phyloP scores from a whole-genome alignment of 53 echinoderm and acorn worm species.

The Henricia sp. region DNA sequence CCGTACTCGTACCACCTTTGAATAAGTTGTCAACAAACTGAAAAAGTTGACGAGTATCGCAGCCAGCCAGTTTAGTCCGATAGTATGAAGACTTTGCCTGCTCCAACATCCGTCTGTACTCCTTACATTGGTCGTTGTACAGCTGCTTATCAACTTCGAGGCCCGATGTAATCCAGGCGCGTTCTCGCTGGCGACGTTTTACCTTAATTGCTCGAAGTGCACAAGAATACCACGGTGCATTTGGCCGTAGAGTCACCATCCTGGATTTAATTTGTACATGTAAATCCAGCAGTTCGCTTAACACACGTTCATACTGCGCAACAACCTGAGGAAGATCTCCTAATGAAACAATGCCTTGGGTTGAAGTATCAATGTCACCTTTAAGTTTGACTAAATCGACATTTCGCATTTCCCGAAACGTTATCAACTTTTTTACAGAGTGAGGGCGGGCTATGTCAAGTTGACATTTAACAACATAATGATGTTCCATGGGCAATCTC shows the following conservation, averaged over 20 bases:
- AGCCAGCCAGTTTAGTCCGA: conserved; percentile 14
- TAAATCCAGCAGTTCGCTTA: background rate
- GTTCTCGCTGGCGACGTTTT: background rate
- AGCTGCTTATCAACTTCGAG: conserved; percentile 11
- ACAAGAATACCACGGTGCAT: conserved; percentile 33
- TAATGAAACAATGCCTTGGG: background rate
- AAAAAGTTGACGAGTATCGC: conserved; percentile 17
- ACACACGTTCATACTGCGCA: conserved; percentile 3
- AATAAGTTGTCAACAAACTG: too few species aligned
- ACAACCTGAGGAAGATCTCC: background rate
- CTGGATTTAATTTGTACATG: conserved; percentile 9
- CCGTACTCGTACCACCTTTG: background rate
- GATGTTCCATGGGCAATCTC: conserved; percentile 7
- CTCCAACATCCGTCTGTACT: conserved; percentile 12
- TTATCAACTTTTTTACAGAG: conserved; percentile 1
- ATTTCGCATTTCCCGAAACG: background rate
- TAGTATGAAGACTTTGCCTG: conserved; percentile 16
- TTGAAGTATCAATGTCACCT: background rate
- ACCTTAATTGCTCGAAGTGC: background rate
- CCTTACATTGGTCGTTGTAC: background rate
- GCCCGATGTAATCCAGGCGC: conserved; percentile 2
- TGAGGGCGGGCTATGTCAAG: conserved; percentile 1
- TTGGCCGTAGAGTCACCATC: background rate
- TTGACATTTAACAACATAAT: conserved; percentile 10
- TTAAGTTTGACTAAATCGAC: background rate